These are phyloP conservation scores for Drosophila paramelanica DNA, from an alignment of 2,888 invertebrate species.

Conservation along the genomic window DNA sequence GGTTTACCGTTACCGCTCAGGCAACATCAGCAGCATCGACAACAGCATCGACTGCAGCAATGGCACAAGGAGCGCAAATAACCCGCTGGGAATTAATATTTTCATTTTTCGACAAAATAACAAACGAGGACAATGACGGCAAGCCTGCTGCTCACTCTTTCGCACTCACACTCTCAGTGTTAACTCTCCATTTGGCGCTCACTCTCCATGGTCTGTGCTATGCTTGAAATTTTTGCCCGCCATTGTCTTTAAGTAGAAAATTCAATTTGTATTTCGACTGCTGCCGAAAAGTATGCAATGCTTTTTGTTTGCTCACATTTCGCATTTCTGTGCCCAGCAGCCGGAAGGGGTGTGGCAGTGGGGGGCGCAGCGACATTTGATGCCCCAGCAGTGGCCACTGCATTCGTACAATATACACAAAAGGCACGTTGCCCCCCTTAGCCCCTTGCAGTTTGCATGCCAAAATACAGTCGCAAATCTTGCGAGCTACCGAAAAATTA, in stretches of 20 bases:
- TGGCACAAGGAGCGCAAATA: slow-evolving; percentile 38
- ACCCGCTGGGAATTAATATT: slow-evolving; percentile 74
- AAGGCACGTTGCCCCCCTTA: slow-evolving; percentile 10
- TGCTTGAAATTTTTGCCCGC: slow-evolving; percentile 56
- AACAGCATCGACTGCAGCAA: slow-evolving; percentile 7
- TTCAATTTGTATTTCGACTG: slow-evolving; percentile 67
- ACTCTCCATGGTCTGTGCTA: slow-evolving; percentile 3
- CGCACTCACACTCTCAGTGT: slow-evolving; percentile 7
- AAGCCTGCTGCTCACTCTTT: neutral
- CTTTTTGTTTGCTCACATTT: slow-evolving; percentile 50
- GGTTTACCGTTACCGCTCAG: slow-evolving; percentile 27
- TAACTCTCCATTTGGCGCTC: slow-evolving; percentile 7
- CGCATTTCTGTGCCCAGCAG: slow-evolving; percentile 15
- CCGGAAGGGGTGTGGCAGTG: neutral
- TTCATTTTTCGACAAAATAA: slow-evolving; percentile 69
- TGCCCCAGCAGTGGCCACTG: slow-evolving; percentile 48
- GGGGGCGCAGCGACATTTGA: slow-evolving; percentile 56
- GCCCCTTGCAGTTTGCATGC: neutral
- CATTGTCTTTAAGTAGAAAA: slow-evolving; percentile 75
- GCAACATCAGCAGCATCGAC: neutral
- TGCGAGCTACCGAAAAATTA: slow-evolving; percentile 40
- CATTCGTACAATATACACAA: slow-evolving; percentile 52
- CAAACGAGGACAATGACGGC: slow-evolving; percentile 55
- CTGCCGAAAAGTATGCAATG: slow-evolving; percentile 46
- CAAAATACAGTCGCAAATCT: slow-evolving; percentile 55